These are phyloP conservation scores for Exocentrus adspersus DNA, from an alignment of 2,888 invertebrate genomes.

Conservation along the genomic window DNA sequence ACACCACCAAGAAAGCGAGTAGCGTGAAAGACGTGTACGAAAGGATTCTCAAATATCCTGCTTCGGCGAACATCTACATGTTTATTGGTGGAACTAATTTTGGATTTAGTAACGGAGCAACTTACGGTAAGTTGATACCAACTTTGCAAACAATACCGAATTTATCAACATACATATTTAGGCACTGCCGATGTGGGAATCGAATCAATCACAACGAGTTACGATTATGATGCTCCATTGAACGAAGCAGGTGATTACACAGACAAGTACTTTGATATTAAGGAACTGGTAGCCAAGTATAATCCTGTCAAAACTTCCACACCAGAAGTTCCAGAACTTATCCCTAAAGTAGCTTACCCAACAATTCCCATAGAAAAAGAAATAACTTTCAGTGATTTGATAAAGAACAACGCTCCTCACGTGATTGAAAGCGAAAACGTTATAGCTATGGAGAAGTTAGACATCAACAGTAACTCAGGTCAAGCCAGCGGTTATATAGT, in stretches of 20 bases:
- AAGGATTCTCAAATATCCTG: conserved; percentile 52
- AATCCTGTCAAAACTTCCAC: conserved; percentile 54
- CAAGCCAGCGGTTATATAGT: conserved; percentile 69
- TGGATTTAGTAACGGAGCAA: conserved; percentile 67
- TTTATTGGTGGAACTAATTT: conserved; percentile 91
- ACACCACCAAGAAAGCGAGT: conserved; percentile 46
- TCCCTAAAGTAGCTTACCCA: conserved; percentile 79
- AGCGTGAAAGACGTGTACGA: conserved; percentile 46
- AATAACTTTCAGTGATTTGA: conserved; percentile 36
- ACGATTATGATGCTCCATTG: conserved; percentile 91
- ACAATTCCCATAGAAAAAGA: conserved; percentile 45
- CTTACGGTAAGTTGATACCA: conserved; percentile 45
- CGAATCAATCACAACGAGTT: conserved; percentile 62
- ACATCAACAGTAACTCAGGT: conserved; percentile 62
- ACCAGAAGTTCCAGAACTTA: conserved; percentile 77
- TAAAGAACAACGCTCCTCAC: conserved; percentile 33
- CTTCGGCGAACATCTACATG: conserved; percentile 86
- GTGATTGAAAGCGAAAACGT: conserved; percentile 36
- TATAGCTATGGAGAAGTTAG: conserved; percentile 57
- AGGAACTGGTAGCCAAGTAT: conserved; percentile 64
- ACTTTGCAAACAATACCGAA: too few species aligned
- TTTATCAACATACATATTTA: too few species aligned
- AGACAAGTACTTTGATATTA: conserved; percentile 71
- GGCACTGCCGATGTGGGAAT: conserved; percentile 47
- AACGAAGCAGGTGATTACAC: conserved; percentile 91